Conservation (phyloP, 1,140 invertebrate species). For the Zaprionus nigranus region DNA sequence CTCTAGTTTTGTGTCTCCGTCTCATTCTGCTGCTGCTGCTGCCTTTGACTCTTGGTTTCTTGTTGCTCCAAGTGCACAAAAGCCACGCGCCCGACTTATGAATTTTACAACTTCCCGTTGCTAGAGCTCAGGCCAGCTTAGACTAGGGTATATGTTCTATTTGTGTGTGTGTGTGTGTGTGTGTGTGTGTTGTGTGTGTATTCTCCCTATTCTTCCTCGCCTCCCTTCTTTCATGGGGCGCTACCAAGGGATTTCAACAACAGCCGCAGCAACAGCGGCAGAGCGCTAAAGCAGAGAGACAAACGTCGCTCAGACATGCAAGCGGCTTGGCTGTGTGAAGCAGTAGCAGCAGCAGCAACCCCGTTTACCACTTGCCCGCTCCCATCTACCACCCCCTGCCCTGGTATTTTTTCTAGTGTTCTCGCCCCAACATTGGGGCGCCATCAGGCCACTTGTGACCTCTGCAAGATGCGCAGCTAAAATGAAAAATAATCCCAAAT, state of each 20-base stretch:
- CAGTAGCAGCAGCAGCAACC: conserved; percentile 1
- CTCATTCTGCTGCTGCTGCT: neutral
- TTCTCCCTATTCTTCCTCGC: conserved; percentile 24
- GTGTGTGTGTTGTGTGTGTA: conserved; percentile 40
- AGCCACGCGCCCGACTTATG: conserved; percentile 76
- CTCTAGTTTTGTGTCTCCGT: neutral
- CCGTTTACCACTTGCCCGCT: neutral
- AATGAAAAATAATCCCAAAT: conserved; percentile 83
- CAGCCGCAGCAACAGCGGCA: conserved; percentile 41
- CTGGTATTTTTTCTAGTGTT: neutral
- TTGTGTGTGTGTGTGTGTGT: neutral
- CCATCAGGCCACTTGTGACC: conserved; percentile 76
- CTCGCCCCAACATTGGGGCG: conserved; percentile 38
- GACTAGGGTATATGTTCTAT: neutral
- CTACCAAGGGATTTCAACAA: conserved; percentile 48
- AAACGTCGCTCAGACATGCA: conserved; percentile 78
- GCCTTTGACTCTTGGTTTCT: conserved; percentile 33
- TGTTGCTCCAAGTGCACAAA: conserved; percentile 76
- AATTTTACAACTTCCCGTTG: conserved; percentile 80
- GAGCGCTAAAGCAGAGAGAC: conserved; percentile 45
- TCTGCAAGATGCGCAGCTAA: conserved; percentile 69
- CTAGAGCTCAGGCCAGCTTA: conserved; percentile 60
- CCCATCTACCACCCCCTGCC: neutral
- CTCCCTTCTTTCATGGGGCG: conserved; percentile 9
- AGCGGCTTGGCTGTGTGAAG: conserved; percentile 59